Conservation (phyloP, 2,797 vertebrate genomes). For the Avahi laniger region DNA sequence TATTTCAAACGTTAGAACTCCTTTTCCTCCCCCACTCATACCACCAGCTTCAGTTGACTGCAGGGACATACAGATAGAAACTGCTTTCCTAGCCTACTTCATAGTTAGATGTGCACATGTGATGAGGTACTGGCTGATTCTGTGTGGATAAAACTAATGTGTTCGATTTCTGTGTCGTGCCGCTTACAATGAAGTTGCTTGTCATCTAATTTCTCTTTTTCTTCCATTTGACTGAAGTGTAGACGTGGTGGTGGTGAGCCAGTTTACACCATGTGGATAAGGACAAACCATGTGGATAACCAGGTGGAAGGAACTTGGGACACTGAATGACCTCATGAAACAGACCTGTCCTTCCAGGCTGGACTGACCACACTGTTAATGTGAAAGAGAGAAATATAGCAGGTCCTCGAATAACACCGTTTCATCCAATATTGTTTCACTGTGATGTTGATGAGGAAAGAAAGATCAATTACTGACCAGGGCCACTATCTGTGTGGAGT, state of each 20-base stretch:
- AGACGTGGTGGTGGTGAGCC: background rate
- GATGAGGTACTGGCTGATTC: background rate
- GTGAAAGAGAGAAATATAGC: background rate
- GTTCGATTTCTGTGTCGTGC: background rate
- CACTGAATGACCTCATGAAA: background rate
- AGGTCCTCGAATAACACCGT: background rate
- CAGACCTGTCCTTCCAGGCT: background rate
- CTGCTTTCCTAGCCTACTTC: background rate
- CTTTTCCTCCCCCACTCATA: too few relatives aligned
- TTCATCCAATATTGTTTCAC: background rate
- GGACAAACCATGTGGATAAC: background rate
- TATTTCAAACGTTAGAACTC: background rate
- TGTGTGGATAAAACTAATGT: background rate
- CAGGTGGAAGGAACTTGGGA: background rate
- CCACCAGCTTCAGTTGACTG: background rate
- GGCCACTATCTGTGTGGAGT: background rate
- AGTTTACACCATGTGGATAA: background rate
- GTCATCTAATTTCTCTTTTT: background rate
- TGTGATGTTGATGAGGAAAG: background rate
- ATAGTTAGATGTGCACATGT: background rate
- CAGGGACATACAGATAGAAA: background rate
- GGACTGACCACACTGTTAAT: background rate
- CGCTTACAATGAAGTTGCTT: background rate
- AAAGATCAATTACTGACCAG: background rate
- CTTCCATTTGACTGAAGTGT: background rate